Conservation (phyloP, 1,140 invertebrate species). For the Hyles euphorbiae region DNA sequence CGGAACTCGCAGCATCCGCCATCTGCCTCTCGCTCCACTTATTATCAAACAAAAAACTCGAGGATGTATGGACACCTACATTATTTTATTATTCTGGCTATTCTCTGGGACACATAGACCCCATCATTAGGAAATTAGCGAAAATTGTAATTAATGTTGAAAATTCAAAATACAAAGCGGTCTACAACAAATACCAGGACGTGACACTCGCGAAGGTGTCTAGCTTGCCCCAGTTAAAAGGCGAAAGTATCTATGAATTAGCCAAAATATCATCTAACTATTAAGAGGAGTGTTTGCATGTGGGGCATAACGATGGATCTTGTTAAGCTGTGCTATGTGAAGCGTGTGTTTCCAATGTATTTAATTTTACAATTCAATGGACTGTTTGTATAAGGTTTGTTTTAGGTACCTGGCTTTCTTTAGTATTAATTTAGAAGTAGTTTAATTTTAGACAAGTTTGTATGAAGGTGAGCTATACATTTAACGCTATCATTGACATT, state of each 20-base stretch:
- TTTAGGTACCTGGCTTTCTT: constrained; percentile 48
- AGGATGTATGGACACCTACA: constrained; percentile 78
- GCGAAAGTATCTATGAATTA: constrained; percentile 44
- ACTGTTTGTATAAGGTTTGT: constrained; percentile 49
- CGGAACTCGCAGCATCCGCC: constrained; percentile 77
- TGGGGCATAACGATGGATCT: neutral
- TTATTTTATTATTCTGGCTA: constrained; percentile 80
- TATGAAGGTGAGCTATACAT: constrained; percentile 7
- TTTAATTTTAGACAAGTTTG: constrained; percentile 28
- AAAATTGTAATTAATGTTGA: constrained; percentile 76
- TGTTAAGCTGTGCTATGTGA: constrained; percentile 12
- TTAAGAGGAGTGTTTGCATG: neutral
- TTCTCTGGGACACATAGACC: constrained; percentile 74
- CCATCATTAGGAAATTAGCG: constrained; percentile 78
- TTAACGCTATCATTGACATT: constrained; percentile 1
- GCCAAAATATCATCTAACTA: constrained; percentile 22
- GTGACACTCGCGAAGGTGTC: constrained; percentile 79
- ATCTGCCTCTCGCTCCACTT: constrained; percentile 75
- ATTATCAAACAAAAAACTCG: constrained; percentile 56
- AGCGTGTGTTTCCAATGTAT: constrained; percentile 12
- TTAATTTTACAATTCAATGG: constrained; percentile 18
- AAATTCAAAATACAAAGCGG: constrained; percentile 77
- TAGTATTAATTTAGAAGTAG: constrained; percentile 35
- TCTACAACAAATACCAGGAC: constrained; percentile 78
- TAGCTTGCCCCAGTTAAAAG: constrained; percentile 75